These are phyloP conservation scores for Emydoidea blandingii DNA, from an alignment of 2,797 vertebrate genomes.

Conservation along the genomic window DNA sequence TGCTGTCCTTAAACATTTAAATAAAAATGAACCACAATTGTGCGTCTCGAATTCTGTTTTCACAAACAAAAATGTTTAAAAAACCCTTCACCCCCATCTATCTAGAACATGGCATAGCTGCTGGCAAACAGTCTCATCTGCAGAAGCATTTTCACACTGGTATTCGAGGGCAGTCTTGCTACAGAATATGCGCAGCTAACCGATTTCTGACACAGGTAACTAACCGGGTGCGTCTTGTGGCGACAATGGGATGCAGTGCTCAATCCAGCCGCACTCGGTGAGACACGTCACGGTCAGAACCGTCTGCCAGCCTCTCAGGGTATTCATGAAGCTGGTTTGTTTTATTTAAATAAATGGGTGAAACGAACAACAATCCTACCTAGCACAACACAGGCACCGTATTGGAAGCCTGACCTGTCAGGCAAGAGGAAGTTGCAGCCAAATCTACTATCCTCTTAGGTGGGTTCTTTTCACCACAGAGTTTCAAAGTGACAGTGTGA, in stretches of 20 bases:
- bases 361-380: no score
- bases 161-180: not conserved
- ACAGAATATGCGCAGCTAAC: not conserved
- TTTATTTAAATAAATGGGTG: no score
- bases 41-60: conserved; percentile 58
- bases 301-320: not conserved
- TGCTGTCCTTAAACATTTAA: conserved; percentile 45
- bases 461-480: not conserved
- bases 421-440: not conserved
- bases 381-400: not conserved
- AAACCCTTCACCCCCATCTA: not conserved
- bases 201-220: not conserved
- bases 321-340: not conserved
- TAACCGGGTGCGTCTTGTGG: not conserved
- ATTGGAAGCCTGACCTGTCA: not conserved
- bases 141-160: conserved; percentile 17
- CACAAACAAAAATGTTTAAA: conserved; percentile 48
- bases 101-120: not conserved
- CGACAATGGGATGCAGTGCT: not conserved
- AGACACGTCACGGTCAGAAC: not conserved
- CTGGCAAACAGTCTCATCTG: conserved; percentile 45
- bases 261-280: not conserved
- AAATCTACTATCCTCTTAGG: not conserved
- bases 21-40: conserved; percentile 20
- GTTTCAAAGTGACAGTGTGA: not conserved